These are phyloP conservation scores for Hydrocynus forskahlii DNA, from an alignment of 2,797 vertebrate species.

Conservation along the genomic window DNA sequence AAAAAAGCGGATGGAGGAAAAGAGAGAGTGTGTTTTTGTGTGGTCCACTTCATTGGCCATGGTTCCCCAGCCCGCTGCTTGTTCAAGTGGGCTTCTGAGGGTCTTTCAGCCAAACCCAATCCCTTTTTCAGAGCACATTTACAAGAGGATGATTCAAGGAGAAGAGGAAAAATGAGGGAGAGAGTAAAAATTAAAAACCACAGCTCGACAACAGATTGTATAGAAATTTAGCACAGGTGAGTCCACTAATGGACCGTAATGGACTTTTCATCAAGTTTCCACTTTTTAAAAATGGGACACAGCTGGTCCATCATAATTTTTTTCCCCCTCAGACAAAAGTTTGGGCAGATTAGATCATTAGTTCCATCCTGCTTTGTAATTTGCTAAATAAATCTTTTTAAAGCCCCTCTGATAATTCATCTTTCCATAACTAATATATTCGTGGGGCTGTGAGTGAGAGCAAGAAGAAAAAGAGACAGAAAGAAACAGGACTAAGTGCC, in stretches of 20 bases:
- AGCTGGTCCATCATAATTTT: constrained; percentile 37
- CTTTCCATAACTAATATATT: constrained; percentile 28
- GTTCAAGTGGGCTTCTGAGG: constrained; percentile 41
- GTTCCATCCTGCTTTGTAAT: constrained; percentile 43
- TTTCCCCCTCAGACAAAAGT: constrained; percentile 23
- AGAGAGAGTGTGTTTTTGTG: constrained; percentile 8
- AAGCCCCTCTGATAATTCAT: constrained; percentile 42
- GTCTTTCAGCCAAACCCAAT: constrained; percentile 33
- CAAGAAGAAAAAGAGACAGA: neutral
- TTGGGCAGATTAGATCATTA: constrained; percentile 50
- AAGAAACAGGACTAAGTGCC: neutral
- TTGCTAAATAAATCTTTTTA: constrained; percentile 41
- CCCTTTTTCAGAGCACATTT: constrained; percentile 43
- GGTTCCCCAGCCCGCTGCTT: constrained; percentile 26
- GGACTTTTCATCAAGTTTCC: constrained; percentile 59
- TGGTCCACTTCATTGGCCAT: constrained; percentile 26
- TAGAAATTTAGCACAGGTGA: constrained; percentile 57
- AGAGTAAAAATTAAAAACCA: constrained; percentile 45
- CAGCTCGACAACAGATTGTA: constrained; percentile 42
- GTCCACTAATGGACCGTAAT: constrained; percentile 60
- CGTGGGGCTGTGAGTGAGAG: neutral
- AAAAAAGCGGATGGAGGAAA: neutral
- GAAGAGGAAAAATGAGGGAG: constrained; percentile 27
- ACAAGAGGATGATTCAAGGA: constrained; percentile 49
- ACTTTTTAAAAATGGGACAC: constrained; percentile 43